Conservation (phyloP, 1,140 invertebrate genomes). For the Leptonema lineaticorne region DNA sequence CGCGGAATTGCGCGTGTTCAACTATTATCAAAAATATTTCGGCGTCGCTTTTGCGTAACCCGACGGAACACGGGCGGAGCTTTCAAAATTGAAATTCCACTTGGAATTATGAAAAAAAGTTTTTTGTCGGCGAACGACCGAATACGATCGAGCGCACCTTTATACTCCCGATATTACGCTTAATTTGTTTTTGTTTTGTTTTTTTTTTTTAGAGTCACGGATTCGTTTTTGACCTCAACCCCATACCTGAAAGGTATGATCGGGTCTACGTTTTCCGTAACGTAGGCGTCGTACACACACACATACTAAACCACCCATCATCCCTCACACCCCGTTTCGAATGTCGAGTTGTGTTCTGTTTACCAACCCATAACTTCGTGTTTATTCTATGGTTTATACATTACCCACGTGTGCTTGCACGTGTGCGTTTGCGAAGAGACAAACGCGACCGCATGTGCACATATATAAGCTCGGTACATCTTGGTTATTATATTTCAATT, state of each 20-base stretch:
- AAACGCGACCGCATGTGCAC: too few relatives aligned
- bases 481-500: too few relatives aligned
- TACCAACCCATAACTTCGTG: conserved; percentile 29
- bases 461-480: too few relatives aligned
- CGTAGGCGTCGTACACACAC: neutral
- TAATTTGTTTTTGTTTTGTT: too few relatives aligned
- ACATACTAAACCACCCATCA: neutral
- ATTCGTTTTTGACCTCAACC: conserved; percentile 5
- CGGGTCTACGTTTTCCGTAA: too few relatives aligned
- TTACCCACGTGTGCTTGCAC: conserved; percentile 3
- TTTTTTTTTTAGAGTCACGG: too few relatives aligned
- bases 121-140: neutral
- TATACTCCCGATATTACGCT: neutral
- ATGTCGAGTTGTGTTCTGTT: conserved; percentile 28
- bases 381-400: conserved; percentile 25
- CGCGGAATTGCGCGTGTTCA: neutral
- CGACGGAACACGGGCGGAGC: neutral
- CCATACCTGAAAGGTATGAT: too few relatives aligned
- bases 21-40: neutral
- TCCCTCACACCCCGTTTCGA: neutral
- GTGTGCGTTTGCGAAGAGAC: too few relatives aligned
- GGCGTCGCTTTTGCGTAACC: neutral
- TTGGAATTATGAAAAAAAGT: conserved; percentile 5
- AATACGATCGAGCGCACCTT: conserved; percentile 5
- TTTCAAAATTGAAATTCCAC: conserved; percentile 8